These are phyloP conservation scores for Gyps fulvus DNA, from an alignment of 2,113 vertebrate genomes.

Conservation along the genomic window DNA sequence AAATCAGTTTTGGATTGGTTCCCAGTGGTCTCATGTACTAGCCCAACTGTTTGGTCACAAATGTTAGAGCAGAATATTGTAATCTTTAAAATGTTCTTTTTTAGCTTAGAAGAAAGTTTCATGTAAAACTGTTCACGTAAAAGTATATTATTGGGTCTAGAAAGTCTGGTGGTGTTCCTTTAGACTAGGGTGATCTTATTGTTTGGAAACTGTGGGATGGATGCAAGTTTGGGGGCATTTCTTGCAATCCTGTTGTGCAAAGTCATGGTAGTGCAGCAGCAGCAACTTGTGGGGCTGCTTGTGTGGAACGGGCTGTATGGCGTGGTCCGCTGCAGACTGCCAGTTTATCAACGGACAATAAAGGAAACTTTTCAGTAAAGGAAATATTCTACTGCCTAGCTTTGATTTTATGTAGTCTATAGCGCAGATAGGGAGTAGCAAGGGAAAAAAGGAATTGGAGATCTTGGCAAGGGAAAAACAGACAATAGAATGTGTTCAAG, in stretches of 20 bases:
- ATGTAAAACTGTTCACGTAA: neutral
- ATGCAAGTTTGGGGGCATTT: neutral
- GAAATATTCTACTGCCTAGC: conserved; percentile 30
- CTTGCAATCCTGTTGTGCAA: neutral
- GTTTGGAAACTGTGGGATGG: neutral
- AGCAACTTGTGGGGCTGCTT: neutral
- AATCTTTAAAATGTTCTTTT: neutral
- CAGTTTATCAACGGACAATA: neutral
- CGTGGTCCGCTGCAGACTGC: neutral
- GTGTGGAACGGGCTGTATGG: neutral
- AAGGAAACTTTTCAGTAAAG: conserved; percentile 40
- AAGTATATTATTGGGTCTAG: neutral
- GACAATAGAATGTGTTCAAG: conserved; percentile 56
- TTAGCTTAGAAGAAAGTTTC: neutral
- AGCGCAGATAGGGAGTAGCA: conserved; percentile 20
- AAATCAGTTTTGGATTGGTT: conserved; percentile 11
- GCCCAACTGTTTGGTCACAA: conserved; percentile 30
- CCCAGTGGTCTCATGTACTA: neutral
- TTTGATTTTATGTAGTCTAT: neutral
- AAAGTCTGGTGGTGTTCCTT: neutral
- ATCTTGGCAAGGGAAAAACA: conserved; percentile 43
- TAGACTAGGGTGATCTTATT: neutral
- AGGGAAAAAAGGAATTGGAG: conserved; percentile 12
- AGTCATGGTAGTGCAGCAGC: neutral
- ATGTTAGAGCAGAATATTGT: neutral